Evolutionary conservation across 2,113 vertebrate genomes (phyloP), one percentile per base, ranked within the genome.

Genomic region (Tupaia tana): DNA sequence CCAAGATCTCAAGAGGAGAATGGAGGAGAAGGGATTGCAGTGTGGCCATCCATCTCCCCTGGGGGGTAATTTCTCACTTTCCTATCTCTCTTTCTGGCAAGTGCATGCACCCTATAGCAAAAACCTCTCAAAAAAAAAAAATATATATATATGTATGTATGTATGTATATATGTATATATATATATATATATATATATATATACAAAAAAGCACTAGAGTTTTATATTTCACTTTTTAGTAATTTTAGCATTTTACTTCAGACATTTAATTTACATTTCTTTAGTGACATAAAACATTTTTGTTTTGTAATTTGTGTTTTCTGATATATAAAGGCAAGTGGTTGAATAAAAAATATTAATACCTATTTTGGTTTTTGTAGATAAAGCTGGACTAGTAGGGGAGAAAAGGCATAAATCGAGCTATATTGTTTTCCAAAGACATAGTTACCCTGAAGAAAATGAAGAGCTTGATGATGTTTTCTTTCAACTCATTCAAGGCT

Each of bases 361-460:
- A 25, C 7, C 52, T 61, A 29, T 63, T 27, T 22, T 14, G 22
- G 24, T 81, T 88, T 88, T 82, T 58, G 9, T 77, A 75, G 66
- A 59, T 9, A 43, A 66, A 80, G 19, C 2, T 61, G 59, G 88
- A 64, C 70, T n/a, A 59, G 1, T 43, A 66, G 27, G 24, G 7
- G 59, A 67, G 18, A 70, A 86, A 54, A 71, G 4, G 3, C 25
- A 11, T 78, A 73, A 64, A 63, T 89, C 59, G 90, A 74, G 20
- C 22, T 64, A 69, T 56, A 6, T 29, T 89, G 7, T 95, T 95
- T 80, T 75, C 67, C 71, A 54, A 78, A 52, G 20, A 86, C 29
- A 61, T 75, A 34, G 85, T 88, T 94, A 15, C n/a, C 1, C 59
- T 58, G n/a, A 91, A 16, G 71, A 88, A 85, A 95, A 88, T 43